Evolutionary conservation across 2,888 invertebrate species (phyloP).

Genomic region (Oscheius onirici): DNA sequence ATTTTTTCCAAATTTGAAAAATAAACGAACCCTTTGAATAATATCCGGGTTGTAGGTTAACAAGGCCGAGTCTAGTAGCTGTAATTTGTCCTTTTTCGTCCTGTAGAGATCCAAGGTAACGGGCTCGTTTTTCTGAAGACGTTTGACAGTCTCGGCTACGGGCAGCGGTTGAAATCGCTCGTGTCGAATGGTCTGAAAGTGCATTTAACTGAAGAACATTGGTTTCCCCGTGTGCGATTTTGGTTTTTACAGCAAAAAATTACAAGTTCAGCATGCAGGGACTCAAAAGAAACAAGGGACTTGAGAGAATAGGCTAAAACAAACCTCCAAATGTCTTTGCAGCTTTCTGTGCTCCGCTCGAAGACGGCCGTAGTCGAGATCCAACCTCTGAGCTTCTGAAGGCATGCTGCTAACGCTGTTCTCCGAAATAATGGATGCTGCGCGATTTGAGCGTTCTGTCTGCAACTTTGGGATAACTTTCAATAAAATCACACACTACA

Average conservation of each 20-base stretch:
- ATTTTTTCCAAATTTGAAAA: no score
- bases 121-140: conserved; percentile 71
- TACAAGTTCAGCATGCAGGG: no score
- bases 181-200: conserved; percentile 68
- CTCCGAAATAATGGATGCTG: conserved; percentile 63
- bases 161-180: conserved; percentile 70
- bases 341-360: conserved; percentile 71
- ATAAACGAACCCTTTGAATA: conserved; percentile 71
- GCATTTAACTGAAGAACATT: no score
- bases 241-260: background rate
- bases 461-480: background rate
- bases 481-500: background rate
- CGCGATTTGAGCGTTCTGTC: conserved; percentile 18
- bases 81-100: conserved; percentile 58
- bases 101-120: conserved; percentile 72
- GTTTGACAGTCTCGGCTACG: conserved; percentile 70
- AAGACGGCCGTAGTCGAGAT: conserved; percentile 69
- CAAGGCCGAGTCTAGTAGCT: conserved; percentile 72
- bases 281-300: no score
- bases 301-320: background rate
- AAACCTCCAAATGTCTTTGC: conserved; percentile 70
- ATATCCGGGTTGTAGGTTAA: conserved; percentile 73
- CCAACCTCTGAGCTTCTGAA: conserved; percentile 63
- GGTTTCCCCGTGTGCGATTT: no score
- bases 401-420: conserved; percentile 62